Conservation (phyloP, 2,888 invertebrate genomes). For the Adela reaumurella region DNA sequence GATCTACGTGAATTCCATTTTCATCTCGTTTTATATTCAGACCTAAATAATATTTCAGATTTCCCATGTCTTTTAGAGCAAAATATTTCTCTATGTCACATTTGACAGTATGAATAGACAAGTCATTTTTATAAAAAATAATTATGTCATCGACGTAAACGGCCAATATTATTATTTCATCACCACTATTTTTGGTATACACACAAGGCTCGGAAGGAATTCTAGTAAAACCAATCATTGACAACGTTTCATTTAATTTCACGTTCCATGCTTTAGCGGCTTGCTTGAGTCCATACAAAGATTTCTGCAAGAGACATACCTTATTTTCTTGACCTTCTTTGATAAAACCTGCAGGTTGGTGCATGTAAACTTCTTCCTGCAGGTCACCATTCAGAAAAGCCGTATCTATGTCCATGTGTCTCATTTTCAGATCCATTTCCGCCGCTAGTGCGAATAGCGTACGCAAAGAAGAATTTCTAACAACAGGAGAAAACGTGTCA, state of each 20-base stretch:
- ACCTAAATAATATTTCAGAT: no score
- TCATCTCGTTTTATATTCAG: no score
- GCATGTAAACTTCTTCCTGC: slow-evolving; percentile 12
- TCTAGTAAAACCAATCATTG: background rate
- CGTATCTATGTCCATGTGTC: slow-evolving; percentile 13
- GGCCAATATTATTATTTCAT: background rate
- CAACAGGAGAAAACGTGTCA: slow-evolving; percentile 2
- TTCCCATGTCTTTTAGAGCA: background rate
- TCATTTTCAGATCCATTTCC: slow-evolving; percentile 9
- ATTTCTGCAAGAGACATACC: slow-evolving; percentile 9
- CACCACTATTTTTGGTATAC: background rate
- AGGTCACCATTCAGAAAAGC: slow-evolving; percentile 14
- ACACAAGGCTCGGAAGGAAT: background rate
- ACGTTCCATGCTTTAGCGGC: slow-evolving; percentile 10
- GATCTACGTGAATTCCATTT: background rate
- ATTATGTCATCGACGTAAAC: background rate
- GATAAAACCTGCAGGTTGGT: slow-evolving; percentile 11
- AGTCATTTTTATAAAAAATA: background rate
- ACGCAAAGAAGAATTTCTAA: background rate
- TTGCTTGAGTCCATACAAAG: slow-evolving; percentile 14
- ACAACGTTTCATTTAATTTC: background rate
- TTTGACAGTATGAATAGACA: background rate
- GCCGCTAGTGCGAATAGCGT: slow-evolving; percentile 10
- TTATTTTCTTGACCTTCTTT: background rate
- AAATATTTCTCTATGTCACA: background rate